Base-by-base conservation (phyloP, 1,140 invertebrate genomes). In the Glomeris maerens region DNA sequence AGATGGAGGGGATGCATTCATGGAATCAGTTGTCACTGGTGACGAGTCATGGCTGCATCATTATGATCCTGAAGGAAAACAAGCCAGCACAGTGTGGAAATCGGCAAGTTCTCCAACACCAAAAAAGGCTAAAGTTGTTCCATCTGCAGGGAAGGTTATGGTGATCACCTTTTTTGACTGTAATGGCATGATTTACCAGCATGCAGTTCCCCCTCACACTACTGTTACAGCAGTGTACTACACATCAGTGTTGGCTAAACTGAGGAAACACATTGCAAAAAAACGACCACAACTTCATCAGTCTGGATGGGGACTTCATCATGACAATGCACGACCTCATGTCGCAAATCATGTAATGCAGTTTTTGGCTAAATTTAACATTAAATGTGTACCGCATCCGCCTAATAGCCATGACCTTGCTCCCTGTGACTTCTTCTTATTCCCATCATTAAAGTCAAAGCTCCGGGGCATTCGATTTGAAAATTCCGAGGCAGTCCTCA, bases 71-170 rank as follows among this genome's bases (percentile, higher is more conserved):
- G 4, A 42, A 42, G 23, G 40, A 17, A 42, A 42, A 42, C 40
- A 17, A 42, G 40, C 40, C 17, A 42, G 17, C 40, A 5, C 40
- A 4, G 17, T 17, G 17, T 42, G 40, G 40, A 42, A 42, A 42
- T 42, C 4, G 23, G 4, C 40, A 17, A 42, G 4, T 42, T 42
- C 40, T 42, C 17, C 40, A 23, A 3, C 17, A 23, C 17, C 40
- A 42, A 42, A 42, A 17, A 42, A 42, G 17, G 40, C 40, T 23
- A 42, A 42, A 17, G 17, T 42, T 42, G 40, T 42, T 42, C 40
- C 4, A 23, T 42, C 40, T 17, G 40, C 4, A 17, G 40, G 40
- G 23, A 42, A 42, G 17, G 40, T 42, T 21, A 42, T 42, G 17
- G 23, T 42, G 40, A 42, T 42, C 23, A 21, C 40, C 4, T 4